These are phyloP conservation scores for Drosophila acutilabella DNA, from an alignment of 2,888 invertebrate species.

Conservation along the genomic window DNA sequence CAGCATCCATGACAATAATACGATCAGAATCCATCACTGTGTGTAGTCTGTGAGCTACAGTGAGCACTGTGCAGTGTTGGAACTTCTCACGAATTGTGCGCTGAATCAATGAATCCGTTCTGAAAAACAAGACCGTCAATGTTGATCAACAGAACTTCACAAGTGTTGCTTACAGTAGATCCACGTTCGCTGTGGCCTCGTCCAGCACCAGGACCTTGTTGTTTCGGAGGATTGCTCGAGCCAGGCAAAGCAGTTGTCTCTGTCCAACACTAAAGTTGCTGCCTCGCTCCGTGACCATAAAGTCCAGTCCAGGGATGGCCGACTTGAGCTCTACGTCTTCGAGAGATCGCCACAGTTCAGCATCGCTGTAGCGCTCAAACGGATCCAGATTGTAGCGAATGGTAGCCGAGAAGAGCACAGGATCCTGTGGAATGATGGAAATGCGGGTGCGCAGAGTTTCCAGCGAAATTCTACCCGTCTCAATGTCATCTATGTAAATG, in stretches of 20 bases:
- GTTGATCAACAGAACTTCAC: background rate
- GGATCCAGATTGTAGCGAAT: conserved; percentile 89
- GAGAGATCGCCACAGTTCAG: conserved; percentile 81
- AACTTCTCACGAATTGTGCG: conserved; percentile 92
- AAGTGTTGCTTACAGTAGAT: conserved; percentile 85
- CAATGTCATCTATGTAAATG: conserved; percentile 90
- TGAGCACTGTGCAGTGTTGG: conserved; percentile 92
- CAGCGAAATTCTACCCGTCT: conserved; percentile 86
- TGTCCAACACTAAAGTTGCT: conserved; percentile 89
- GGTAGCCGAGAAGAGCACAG: conserved; percentile 87
- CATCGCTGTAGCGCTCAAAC: conserved; percentile 83
- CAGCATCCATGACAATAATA: conserved; percentile 94
- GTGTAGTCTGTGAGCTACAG: conserved; percentile 95
- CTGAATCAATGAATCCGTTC: conserved; percentile 93
- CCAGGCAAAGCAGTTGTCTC: conserved; percentile 88
- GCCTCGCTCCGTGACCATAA: conserved; percentile 86
- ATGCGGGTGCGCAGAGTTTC: conserved; percentile 86
- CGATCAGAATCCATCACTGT: conserved; percentile 97
- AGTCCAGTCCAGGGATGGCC: conserved; percentile 85
- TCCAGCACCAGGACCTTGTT: conserved; percentile 88
- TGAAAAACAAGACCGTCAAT: conserved; percentile 17
- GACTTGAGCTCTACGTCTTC: conserved; percentile 86
- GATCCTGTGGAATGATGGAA: conserved; percentile 87
- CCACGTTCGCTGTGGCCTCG: conserved; percentile 90
- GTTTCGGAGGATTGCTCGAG: conserved; percentile 88